Evolutionary conservation across 2,113 vertebrate genomes (phyloP).

Genomic region (Nannospalax galili): DNA sequence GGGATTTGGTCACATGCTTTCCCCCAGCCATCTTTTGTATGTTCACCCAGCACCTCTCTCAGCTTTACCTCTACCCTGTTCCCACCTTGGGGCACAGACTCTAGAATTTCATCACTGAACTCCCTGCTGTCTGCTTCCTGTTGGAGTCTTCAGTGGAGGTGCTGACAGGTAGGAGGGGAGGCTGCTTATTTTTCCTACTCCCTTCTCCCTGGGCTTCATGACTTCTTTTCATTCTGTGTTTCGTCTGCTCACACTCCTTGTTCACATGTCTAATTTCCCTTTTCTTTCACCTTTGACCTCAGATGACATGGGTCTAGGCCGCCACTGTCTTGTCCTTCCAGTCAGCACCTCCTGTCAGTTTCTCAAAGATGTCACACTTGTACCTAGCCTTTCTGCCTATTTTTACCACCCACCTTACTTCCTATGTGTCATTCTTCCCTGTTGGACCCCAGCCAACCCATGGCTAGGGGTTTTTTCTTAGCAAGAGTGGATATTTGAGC

Average conservation of each 20-base stretch:
- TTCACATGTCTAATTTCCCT: background rate
- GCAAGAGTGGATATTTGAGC: too few relatives aligned
- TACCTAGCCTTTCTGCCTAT: too few relatives aligned
- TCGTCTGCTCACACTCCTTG: background rate
- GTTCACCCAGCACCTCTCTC: too few relatives aligned
- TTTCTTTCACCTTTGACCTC: background rate
- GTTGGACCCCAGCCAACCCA: background rate
- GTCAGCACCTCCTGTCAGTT: too few relatives aligned
- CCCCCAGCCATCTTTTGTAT: background rate
- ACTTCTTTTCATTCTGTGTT: background rate
- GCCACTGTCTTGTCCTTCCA: background rate
- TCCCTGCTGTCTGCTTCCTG: background rate
- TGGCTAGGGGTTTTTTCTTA: background rate
- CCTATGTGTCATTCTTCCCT: background rate
- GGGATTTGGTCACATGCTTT: background rate
- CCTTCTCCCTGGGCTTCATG: background rate
- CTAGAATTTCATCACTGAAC: rapidly evolving
- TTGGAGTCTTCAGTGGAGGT: background rate
- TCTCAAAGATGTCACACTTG: background rate
- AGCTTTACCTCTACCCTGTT: background rate
- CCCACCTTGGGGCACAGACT: background rate
- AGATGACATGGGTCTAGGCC: too few relatives aligned
- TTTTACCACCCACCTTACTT: background rate
- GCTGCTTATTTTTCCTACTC: background rate
- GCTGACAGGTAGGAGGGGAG: background rate